Base-by-base conservation (phyloP, 2,113 vertebrate genomes). In the Epinephelus moara region DNA sequence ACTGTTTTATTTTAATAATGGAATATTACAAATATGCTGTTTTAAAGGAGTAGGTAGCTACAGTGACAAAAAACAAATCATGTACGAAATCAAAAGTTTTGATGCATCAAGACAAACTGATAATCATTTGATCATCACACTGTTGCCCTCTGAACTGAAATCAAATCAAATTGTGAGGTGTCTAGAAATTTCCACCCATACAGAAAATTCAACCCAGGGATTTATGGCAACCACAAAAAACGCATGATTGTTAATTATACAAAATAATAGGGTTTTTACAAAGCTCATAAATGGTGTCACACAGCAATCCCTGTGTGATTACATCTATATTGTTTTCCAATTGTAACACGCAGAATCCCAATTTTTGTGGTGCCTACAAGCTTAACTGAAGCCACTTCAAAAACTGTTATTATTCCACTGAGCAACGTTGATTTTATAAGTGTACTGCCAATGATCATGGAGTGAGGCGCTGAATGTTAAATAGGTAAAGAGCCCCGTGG, bases 401-500 rank as follows among this genome's bases (percentile, higher is more conserved):
- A 78, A 73, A 80, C 11, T 74, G 60, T 82, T 88, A 87, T 88
- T 86, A 80, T 88, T 84, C 82, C 79, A 84, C 72, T 82, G 88
- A 88, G 89, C 81, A 80, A 68, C 70, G 84, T 77, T 86, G 83
- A 88, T 88, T 94, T 88, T 86, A 78, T 83, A 91, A 89, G 85
- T 87, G 76, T 75, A 74, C 71, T 79, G 87, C 80, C 90, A 90
- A 75, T 87, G 88, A 89, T 93, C 72, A 88, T 79, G 82, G 89
- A 81, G 89, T 81, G 81, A 85, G 85, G 86, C 85, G 61, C 88
- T 91, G 90, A 93, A 93, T 93, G 88, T 92, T 92, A 93, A 93
- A 91, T 86, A 94, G 91, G 90, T 93, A 91, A 91, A 92, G 90
- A 92, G 93, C 92, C 92, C 92, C 70, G 70, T 92, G 90, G 92